Evolutionary conservation across 2,888 invertebrate species (phyloP).

Genomic region (Parthenolecanium corni): DNA sequence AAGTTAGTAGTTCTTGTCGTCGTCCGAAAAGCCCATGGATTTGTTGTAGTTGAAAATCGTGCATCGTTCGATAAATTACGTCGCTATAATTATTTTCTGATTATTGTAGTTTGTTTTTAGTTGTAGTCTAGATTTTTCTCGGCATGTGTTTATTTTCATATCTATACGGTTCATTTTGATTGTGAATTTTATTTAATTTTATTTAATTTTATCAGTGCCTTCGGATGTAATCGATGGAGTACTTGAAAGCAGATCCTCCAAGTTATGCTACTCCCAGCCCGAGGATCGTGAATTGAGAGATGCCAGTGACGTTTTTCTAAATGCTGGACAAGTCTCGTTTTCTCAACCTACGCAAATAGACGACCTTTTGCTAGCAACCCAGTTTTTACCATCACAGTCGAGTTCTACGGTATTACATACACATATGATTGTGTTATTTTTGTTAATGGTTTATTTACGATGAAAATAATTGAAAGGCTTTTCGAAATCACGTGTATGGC

Average conservation of each 20-base stretch:
- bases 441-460: too few species aligned
- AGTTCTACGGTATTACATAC: not conserved
- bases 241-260: conserved; percentile 20
- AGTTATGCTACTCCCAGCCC: conserved; percentile 41
- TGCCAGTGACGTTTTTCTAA: conserved; percentile 11
- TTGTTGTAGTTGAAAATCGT: not conserved
- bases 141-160: not conserved
- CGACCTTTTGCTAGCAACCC: conserved; percentile 63
- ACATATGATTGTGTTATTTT: too few species aligned
- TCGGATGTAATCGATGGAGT: not conserved
- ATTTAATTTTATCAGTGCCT: not conserved
- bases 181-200: not conserved
- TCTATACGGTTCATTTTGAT: not conserved
- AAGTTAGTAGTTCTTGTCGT: conserved; percentile 22
- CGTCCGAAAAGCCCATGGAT: not conserved
- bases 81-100: not conserved
- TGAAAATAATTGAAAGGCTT: too few species aligned
- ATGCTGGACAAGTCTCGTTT: conserved; percentile 49
- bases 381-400: conserved; percentile 40
- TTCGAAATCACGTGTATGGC: not conserved
- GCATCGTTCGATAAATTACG: not conserved
- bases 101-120: not conserved
- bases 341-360: conserved; percentile 79
- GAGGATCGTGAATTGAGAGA: conserved; percentile 19
- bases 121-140: not conserved